Base-by-base conservation (phyloP, 2,113 vertebrate species). In the Mionectes macconnelli region DNA sequence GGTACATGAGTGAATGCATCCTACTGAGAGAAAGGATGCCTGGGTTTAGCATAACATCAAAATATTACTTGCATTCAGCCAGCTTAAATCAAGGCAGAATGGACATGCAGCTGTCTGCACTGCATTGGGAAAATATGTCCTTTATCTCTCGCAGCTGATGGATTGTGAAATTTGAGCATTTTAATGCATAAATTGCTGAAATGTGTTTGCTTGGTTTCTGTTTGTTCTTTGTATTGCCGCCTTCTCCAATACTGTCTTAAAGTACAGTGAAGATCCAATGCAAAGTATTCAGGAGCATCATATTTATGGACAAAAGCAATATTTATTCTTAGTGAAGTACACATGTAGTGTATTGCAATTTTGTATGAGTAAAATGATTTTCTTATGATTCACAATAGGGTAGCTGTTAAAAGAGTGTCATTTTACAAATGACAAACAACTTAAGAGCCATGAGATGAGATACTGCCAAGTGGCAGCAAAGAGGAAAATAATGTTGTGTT, bases 81-180 rank as follows among this genome's bases (percentile, higher is more conserved):
- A 84, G 55, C 59, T 81, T 86, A 23, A 70, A 84, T 40, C 44
- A 37, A 39, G 25, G 44, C 60, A 93, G 60, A 63, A 90, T 27
- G 56, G 80, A 90, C 60, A 52, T 17, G 66, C 56, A 92, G 86
- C 86, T 94, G 94, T 81, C 83, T 68, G 76, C 39, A 52, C 0
- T 50, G 86, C 39, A 81, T 72, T 93, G 84, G 56, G 77, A 94
- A 94, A 87, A 52, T 47, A 93, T 2, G 16, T 31, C n/a, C 73
- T 94, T 87, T 91, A 91, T 75, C 84, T 94, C 47, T 81, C 64
- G 73, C 93, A 93, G 86, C 83, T 90, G 93, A 94, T 81, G 49
- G 50, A 37, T 52, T 97, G 60, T 56, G 72, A 95, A 94, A 95
- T 89, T 68, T 31, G 76, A 92, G 56, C 40, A 60, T 72, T 93